Evolutionary conservation across 2,888 invertebrate species (phyloP).

Genomic region (Atethmia centrago): DNA sequence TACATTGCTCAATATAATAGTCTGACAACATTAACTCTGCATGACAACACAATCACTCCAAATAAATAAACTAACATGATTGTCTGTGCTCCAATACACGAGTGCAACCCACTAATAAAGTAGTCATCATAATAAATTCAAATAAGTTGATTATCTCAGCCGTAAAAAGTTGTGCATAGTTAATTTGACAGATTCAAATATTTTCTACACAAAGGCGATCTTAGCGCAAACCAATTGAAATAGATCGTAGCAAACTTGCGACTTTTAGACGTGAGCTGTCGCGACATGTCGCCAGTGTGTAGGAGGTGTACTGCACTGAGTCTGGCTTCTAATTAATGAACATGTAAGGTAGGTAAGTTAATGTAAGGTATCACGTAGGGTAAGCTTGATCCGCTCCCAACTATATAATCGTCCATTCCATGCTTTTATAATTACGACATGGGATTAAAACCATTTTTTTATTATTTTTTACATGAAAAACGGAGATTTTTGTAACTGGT

Average conservation of each 20-base stretch:
- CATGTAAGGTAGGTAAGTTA: slow-evolving; percentile 82
- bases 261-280: slow-evolving; percentile 22
- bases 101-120: slow-evolving; percentile 27
- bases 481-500: slow-evolving; percentile 75
- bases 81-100: slow-evolving; percentile 6
- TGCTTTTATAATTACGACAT: slow-evolving; percentile 75
- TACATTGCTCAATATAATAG: slow-evolving; percentile 48
- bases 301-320: slow-evolving; percentile 66
- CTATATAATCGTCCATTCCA: slow-evolving; percentile 81
- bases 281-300: slow-evolving; percentile 45
- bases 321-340: slow-evolving; percentile 80
- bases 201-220: slow-evolving; percentile 34
- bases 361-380: slow-evolving; percentile 80
- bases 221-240: slow-evolving; percentile 5
- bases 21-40: slow-evolving; percentile 61
- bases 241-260: slow-evolving; percentile 3
- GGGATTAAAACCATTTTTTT: slow-evolving; percentile 62
- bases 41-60: slow-evolving; percentile 27
- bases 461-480: slow-evolving; percentile 67
- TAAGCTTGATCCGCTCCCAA: slow-evolving; percentile 79
- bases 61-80: slow-evolving; percentile 1
- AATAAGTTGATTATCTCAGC: slow-evolving; percentile 23
- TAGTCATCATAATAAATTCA: slow-evolving; percentile 20
- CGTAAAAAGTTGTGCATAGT: slow-evolving; percentile 61
- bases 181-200: slow-evolving; percentile 58